Percentiles rank a stretch among this genome's conserved stretches.
phyloP scores from a whole-genome alignment of 2,797 vertebrate genomes.

The Mormyrus hasselquistii region DNA sequence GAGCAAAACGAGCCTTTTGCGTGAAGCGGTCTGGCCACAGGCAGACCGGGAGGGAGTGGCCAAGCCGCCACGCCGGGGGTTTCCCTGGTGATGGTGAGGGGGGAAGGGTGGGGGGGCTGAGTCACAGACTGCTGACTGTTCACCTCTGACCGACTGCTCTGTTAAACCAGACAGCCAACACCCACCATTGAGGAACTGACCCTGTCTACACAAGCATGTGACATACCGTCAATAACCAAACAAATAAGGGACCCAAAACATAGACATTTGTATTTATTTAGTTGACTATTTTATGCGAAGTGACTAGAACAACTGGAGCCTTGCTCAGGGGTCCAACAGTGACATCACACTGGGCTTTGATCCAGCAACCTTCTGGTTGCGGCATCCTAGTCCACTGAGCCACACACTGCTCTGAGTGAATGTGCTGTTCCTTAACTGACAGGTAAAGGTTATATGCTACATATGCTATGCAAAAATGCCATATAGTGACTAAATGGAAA shows the following conservation, averaged over 20 bases:
- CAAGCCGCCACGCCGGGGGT: neutral
- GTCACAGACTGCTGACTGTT: constrained; percentile 24
- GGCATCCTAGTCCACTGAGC: neutral
- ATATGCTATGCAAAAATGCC: neutral
- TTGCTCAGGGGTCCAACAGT: neutral
- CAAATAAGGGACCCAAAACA: neutral
- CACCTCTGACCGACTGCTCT: constrained; percentile 9
- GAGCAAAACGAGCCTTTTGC: constrained; percentile 44
- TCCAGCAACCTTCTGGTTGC: neutral
- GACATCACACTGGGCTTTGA: neutral
- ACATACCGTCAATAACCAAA: neutral
- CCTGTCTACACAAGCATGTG: neutral
- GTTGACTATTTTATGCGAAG: neutral
- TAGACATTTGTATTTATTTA: neutral
- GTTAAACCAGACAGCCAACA: neutral
- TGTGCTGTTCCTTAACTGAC: neutral
- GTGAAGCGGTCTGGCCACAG: constrained; percentile 43
- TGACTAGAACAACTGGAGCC: neutral
- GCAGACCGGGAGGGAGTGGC: constrained; percentile 1
- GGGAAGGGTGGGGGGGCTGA: neutral
- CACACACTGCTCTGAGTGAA: neutral
- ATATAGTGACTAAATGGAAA: neutral
- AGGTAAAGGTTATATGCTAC: neutral
- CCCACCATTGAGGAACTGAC: neutral
- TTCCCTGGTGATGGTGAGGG: neutral